Evolutionary conservation across 1,140 invertebrate genomes (phyloP).

Genomic region (Maniola jurtina): DNA sequence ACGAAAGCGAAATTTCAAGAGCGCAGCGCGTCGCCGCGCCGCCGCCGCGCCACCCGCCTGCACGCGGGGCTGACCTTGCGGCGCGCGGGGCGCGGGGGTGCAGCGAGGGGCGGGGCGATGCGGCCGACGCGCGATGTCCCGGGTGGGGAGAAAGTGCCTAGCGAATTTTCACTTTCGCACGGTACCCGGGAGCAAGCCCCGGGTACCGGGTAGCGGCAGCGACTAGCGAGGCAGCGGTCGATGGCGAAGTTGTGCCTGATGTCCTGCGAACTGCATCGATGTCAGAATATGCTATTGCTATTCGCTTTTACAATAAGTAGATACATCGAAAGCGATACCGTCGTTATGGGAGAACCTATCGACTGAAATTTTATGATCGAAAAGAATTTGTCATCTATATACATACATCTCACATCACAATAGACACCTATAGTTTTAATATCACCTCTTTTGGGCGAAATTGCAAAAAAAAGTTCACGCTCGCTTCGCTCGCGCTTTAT

Average conservation of each 20-base stretch:
- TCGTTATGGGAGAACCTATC: no score
- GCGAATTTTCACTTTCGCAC: slow-evolving; percentile 74
- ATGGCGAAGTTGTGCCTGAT: slow-evolving; percentile 25
- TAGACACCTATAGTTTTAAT: no score
- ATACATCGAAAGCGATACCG: no score
- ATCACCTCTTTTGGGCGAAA: no score
- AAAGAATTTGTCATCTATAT: no score
- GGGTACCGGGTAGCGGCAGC: slow-evolving; percentile 8
- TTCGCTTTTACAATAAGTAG: background rate
- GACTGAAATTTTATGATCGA: no score
- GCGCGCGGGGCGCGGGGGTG: slow-evolving; percentile 55
- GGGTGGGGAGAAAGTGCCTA: slow-evolving; percentile 75
- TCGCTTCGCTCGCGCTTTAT: no score
- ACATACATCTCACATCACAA: no score
- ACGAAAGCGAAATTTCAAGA: slow-evolving; percentile 80
- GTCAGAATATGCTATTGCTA: slow-evolving; percentile 7
- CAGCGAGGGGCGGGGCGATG: slow-evolving; percentile 65
- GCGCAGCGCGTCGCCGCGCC: slow-evolving; percentile 71
- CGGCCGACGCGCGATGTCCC: slow-evolving; percentile 50
- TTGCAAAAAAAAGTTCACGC: no score
- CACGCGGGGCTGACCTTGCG: slow-evolving; percentile 69
- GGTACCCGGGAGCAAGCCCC: slow-evolving; percentile 45
- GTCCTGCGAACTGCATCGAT: slow-evolving; percentile 19
- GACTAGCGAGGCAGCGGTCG: slow-evolving; percentile 24
- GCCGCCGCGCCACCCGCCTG: slow-evolving; percentile 59